Conservation (phyloP, 2,888 invertebrate species). For the Cataglyphis rosenhaueri region DNA sequence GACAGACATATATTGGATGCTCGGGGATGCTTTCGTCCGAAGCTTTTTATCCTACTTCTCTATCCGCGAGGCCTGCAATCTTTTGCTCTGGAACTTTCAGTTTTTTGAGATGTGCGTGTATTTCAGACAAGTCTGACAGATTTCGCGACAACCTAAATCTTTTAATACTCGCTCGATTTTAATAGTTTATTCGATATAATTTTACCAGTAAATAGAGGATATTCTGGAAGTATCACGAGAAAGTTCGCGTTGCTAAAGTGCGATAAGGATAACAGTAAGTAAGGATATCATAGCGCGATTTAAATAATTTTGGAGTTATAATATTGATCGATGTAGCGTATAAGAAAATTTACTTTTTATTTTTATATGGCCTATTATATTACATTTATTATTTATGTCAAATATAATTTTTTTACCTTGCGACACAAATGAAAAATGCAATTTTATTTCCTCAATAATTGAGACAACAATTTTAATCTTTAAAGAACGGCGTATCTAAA, state of each 20-base stretch:
- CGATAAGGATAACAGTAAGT: neutral
- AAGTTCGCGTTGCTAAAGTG: neutral
- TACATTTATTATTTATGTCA: neutral
- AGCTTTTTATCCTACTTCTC: constrained; percentile 65
- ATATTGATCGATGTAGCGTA: neutral
- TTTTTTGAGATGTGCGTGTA: constrained; percentile 54
- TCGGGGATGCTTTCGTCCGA: constrained; percentile 66
- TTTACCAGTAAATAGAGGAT: neutral
- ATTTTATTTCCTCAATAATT: neutral
- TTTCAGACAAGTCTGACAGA: constrained; percentile 53
- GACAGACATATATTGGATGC: constrained; percentile 76
- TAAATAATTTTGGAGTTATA: neutral
- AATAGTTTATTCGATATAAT: neutral
- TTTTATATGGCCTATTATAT: neutral
- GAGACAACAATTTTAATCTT: constrained; percentile 13
- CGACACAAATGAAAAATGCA: neutral
- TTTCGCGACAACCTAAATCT: constrained; percentile 49
- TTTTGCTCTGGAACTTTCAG: constrained; percentile 61
- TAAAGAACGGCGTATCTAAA: neutral
- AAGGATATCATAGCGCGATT: neutral
- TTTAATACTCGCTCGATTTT: neutral
- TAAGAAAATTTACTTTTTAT: neutral
- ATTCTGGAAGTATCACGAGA: neutral
- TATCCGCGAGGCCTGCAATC: constrained; percentile 42
- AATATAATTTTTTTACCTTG: neutral